Conservation (phyloP, 2,113 vertebrate species). For the Microtus montanus region DNA sequence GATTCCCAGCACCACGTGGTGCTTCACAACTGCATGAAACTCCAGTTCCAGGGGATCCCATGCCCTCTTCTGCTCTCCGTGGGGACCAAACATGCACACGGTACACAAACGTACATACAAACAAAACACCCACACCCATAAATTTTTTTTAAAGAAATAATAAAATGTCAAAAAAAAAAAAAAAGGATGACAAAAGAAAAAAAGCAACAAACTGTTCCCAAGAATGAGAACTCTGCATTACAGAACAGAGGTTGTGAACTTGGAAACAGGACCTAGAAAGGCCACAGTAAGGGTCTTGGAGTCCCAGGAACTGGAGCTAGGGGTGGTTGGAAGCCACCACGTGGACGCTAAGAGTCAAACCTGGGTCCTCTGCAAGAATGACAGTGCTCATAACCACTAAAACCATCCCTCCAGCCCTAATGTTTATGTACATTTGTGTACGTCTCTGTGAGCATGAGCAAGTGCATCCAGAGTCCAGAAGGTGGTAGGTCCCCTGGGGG, state of each 20-base stretch:
- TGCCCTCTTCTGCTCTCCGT: background rate
- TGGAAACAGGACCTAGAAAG: background rate
- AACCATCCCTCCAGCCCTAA: background rate
- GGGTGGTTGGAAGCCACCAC: no score
- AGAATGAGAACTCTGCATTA: background rate
- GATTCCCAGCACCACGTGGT: no score
- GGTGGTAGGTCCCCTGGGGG: background rate
- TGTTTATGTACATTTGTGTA: background rate
- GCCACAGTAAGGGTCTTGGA: background rate
- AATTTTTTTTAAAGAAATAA: background rate
- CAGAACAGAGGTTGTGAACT: background rate
- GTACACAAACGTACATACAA: background rate
- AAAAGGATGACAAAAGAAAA: background rate
- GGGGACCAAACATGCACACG: background rate
- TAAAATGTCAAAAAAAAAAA: constrained; percentile 31
- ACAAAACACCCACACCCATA: background rate
- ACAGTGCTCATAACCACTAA: background rate
- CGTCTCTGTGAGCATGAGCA: background rate
- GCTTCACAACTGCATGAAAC: background rate
- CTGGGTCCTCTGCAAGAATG: background rate
- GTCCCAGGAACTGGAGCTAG: background rate
- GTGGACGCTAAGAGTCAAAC: background rate
- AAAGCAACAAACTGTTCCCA: background rate
- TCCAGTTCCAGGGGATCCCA: background rate
- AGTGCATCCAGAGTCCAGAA: background rate